Evolutionary conservation across 2,797 vertebrate species (phyloP), one percentile per base, ranked within the genome.

Genomic region (Sebastes variabilis): DNA sequence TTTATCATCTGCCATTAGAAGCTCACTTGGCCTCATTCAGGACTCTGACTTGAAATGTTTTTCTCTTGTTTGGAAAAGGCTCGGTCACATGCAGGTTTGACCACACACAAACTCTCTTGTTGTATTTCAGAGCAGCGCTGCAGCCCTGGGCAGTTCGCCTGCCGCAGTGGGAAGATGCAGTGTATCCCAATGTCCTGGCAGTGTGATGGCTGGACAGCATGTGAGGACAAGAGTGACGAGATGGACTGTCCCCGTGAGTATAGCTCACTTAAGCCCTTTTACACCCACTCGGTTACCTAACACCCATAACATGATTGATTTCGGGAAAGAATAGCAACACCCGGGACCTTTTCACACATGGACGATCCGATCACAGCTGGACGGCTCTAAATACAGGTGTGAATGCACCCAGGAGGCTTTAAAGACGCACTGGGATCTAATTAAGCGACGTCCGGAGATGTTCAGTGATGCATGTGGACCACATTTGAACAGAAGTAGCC

Each of bases 151-250:
- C 96, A 99, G 96, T 99, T 99, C 77, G 96, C 97, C 46, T 99
- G 99, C 94, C 97, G 91, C 93, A 97, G 97, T 52, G 98, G 99
- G 42, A 96, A 96, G 88, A 97, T 99, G 94, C 97, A 99, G 92
- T 99, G 99, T 94, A 99, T 99, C 93, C 99, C 99, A 4, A 95
- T 97, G 8, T 92, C 92, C 34, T 99, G 98, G 98, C 96, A 97
- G 93, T 99, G 99, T 79, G 98, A 99, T 80, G 98, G 99, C 52
- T 98, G 96, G 98, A 97, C 96, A 4, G 97, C 97, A 83, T 99
- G 99, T 0, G 98, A 99, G 92, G 99, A 99, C 42, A 95, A 97
- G 92, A 99, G 99, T 0, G 99, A 99, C 73, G 98, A 99, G 93
- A 95, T 97, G 62, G 96, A 97, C 95, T 99, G 99, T 93, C 97